These are phyloP conservation scores for Scolanthus callimorphus DNA, from an alignment of 92 coral and sea anemone genomes.

Conservation along the genomic window DNA sequence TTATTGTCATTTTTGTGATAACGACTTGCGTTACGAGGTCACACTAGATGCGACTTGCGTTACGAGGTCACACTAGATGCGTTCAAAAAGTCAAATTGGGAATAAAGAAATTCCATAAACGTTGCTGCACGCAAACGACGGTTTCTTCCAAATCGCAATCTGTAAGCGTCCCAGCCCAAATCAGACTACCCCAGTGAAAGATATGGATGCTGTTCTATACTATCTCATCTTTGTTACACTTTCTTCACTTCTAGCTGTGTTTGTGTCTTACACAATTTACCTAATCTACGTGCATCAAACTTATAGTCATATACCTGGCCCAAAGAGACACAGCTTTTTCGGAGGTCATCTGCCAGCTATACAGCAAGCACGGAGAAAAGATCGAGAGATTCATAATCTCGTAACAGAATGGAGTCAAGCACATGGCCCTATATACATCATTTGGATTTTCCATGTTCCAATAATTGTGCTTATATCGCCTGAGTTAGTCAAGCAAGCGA, in stretches of 20 bases:
- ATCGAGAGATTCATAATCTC: conserved; percentile 1
- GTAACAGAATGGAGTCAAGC: conserved; percentile 19
- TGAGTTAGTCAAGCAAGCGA: conserved; percentile 38
- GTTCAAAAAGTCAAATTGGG: too few species aligned
- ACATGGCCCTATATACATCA: conserved; percentile 28
- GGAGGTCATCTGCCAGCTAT: conserved; percentile 4
- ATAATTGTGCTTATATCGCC: conserved; percentile 37
- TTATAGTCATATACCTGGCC: conserved; percentile 27
- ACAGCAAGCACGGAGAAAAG: background rate
- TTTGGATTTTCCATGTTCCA: conserved; percentile 48
- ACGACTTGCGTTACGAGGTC: too few species aligned
- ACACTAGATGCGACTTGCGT: too few species aligned
- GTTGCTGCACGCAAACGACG: too few species aligned
- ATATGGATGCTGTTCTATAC: too few species aligned
- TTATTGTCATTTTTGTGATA: too few species aligned
- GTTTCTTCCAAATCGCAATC: too few species aligned
- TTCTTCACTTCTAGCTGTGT: background rate
- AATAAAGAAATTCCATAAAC: too few species aligned
- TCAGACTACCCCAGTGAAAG: too few species aligned
- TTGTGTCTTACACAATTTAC: conserved; percentile 1
- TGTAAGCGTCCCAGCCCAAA: too few species aligned
- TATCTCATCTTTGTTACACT: background rate
- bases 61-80: too few species aligned
- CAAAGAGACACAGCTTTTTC: conserved; percentile 25
- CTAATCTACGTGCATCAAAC: conserved; percentile 3